Evolutionary conservation across 2,797 vertebrate genomes (phyloP).

Genomic region (Choloepus didactylus): DNA sequence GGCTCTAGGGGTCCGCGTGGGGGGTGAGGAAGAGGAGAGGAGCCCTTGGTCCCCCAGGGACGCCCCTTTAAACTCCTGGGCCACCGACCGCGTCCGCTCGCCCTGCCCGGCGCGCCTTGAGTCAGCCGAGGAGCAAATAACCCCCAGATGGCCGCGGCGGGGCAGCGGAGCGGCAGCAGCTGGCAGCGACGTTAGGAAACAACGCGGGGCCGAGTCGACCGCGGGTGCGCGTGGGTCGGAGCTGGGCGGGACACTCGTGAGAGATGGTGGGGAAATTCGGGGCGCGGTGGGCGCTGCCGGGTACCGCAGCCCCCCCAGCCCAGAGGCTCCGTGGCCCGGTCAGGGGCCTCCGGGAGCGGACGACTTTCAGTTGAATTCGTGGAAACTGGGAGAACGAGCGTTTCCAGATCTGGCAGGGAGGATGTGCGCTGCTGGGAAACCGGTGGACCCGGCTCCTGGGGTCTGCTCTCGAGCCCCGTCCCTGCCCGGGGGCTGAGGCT

Average conservation of each 20-base stretch:
- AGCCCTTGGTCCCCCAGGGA: conserved; percentile 71
- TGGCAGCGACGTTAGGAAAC: conserved; percentile 94
- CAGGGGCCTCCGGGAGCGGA: background rate
- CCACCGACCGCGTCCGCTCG: conserved; percentile 83
- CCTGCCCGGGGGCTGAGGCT: background rate
- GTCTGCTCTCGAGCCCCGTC: fast-evolving
- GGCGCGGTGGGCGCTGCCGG: too few species aligned
- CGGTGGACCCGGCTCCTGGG: fast-evolving
- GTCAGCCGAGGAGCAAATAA: conserved; percentile 94
- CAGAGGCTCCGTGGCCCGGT: too few species aligned
- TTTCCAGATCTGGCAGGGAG: background rate
- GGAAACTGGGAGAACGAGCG: background rate
- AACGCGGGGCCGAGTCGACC: conserved; percentile 93
- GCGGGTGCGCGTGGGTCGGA: conserved; percentile 90
- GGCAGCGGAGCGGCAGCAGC: conserved; percentile 94
- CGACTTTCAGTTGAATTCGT: fast-evolving
- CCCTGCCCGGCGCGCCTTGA: conserved; percentile 89
- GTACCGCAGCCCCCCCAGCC: too few species aligned
- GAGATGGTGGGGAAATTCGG: too few species aligned
- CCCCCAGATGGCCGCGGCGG: conserved; percentile 94
- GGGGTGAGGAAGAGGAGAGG: background rate
- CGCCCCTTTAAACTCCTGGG: conserved; percentile 77
- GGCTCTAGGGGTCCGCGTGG: background rate
- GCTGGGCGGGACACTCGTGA: conserved; percentile 87
- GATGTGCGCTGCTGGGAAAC: background rate